These are phyloP conservation scores for Pollicipes pollicipes DNA, from an alignment of 1,140 invertebrate species.

Conservation along the genomic window DNA sequence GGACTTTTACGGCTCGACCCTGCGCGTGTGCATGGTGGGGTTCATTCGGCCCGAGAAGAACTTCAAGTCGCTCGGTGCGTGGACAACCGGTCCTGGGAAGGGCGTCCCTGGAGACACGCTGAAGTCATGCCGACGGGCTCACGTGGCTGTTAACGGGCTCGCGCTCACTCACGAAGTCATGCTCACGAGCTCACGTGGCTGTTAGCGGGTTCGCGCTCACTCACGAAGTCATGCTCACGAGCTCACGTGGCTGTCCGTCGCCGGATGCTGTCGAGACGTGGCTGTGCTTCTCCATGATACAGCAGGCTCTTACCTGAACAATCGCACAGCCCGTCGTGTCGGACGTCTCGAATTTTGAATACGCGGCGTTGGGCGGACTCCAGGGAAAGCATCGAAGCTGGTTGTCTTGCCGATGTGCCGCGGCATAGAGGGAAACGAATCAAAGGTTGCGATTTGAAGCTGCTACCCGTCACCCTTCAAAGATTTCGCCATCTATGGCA, in stretches of 20 bases:
- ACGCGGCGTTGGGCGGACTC: too few relatives aligned
- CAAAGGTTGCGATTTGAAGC: not conserved
- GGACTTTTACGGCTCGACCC: slow-evolving; percentile 68
- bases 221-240: not conserved
- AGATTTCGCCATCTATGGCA: too few relatives aligned
- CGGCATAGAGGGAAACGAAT: too few relatives aligned
- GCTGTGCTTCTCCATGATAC: too few relatives aligned
- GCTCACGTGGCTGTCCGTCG: not conserved
- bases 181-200: not conserved
- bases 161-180: not conserved
- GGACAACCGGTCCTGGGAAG: too few relatives aligned
- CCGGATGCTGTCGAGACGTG: not conserved
- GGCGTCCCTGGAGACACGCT: too few relatives aligned
- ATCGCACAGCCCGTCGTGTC: too few relatives aligned
- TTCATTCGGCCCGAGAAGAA: slow-evolving; percentile 66
- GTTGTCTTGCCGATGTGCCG: not conserved
- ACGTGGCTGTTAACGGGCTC: not conserved
- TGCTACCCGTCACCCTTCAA: not conserved
- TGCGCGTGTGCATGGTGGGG: slow-evolving; percentile 61
- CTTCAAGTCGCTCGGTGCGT: slow-evolving; percentile 52
- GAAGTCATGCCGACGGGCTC: too few relatives aligned
- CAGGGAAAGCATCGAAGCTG: too few relatives aligned
- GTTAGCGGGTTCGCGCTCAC: too few relatives aligned
- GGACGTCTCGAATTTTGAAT: too few relatives aligned
- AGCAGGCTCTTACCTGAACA: too few relatives aligned